Base-by-base conservation (phyloP, 2,113 vertebrate species). In the Falco punctatus region DNA sequence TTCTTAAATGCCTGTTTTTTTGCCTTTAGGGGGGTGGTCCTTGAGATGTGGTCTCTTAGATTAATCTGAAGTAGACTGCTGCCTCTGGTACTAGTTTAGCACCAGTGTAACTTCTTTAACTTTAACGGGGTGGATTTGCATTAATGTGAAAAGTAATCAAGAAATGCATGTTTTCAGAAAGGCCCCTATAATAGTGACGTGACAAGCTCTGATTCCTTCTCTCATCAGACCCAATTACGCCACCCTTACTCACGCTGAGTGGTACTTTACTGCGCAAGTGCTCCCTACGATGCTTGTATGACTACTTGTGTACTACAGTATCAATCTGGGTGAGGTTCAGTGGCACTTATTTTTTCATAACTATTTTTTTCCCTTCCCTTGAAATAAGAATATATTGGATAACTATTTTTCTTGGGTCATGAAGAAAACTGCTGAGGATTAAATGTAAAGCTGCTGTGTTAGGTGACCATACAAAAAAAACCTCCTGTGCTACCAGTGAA, bases 371-470 rank as follows among this genome's bases (percentile, higher is more conserved):
- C 8, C 9, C 16, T 71, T 74, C 18, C 77, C 24, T 94, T 55
- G 82, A 81, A 91, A 93, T 49, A 49, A 77, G 54, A 40, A 8
- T 86, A 11, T 84, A n/a, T 57, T 46, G 80, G 74, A 44, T 78
- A 84, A 12, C 54, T 93, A 3, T 70, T 88, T 91, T 94, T 75
- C 38, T 81, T 35, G 77, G 51, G 33, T 57, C 1, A 0, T 8
- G 67, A 88, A 80, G 84, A 95, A 81, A 69, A 90, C 86, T 88
- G 70, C 11, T 16, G 80, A 94, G 80, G 92, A 58, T 73, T 95
- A 86, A 90, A 72, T 70, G 58, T 73, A 70, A 77, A 86, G 64
- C 74, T 94, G 70, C 78, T 90, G 49, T 82, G 51, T 66, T 88
- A 70, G 94, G 40, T 80, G 80, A n/a, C 57, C 1, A 1, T 61